Base-by-base conservation (phyloP, 2,113 vertebrate species). In the Microtus montanus region DNA sequence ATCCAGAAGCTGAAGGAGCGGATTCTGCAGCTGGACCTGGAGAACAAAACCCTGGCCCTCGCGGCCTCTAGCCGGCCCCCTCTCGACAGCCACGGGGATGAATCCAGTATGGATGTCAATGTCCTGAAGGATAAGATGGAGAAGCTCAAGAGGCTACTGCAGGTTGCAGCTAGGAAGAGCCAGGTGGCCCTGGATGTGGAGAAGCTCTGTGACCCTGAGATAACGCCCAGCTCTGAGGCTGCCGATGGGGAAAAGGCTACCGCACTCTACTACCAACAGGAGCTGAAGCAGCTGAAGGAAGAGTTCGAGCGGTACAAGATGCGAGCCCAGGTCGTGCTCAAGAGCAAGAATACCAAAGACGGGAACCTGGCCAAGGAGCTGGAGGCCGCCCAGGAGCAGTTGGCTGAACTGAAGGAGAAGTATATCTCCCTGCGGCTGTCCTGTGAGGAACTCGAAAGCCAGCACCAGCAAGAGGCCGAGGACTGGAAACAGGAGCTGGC, bases 261-360 rank as follows among this genome's bases (percentile, higher is more conserved):
- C 0, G 98, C 68, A 0, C 92, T 98, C 1, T 98, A 98, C 61
- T 99, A 99, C 70, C 99, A 99, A 93, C 99, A 99, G 97, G 99
- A 99, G 98, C 98, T 99, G 91, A 98, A 98, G 93, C 99, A 99
- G 98, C 97, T 99, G 64, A 99, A 98, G 96, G 99, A 99, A 0
- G 99, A 99, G 97, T 99, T 99, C 30, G 99, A 99, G 84, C 98
- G 99, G 75, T 99, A 99, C 98, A 99, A 99, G 98, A 97, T 98
- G 96, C 98, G 99, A 52, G 99, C 99, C 0, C 99, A 99, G 94
- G 99, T 99, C 14, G 99, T 99, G 22, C 98, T 99, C 26, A 99
- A 99, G 97, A 99, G 98, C 98, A 99, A 99, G 96, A 99, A 98
- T 0, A 78, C 93, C 87, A 99, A 99, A 94, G 99, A 99, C 0